These are phyloP conservation scores for Dicyrtomina minuta DNA, from an alignment of 2,888 invertebrate species.

Conservation along the genomic window DNA sequence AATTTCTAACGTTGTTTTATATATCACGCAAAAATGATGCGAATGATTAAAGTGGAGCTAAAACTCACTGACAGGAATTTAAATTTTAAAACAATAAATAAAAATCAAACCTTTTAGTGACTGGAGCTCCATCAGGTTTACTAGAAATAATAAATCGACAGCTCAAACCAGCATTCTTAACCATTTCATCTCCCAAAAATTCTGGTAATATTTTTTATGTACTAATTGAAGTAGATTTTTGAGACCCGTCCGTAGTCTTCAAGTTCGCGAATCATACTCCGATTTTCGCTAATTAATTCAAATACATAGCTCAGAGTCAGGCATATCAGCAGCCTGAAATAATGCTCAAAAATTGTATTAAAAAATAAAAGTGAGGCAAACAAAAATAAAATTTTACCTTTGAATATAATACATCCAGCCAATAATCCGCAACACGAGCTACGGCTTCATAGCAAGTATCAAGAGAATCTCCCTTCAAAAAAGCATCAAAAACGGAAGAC, in stretches of 20 bases:
- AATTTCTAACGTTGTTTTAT: no score
- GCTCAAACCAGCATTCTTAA: slow-evolving; percentile 95
- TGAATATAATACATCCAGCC: slow-evolving; percentile 94
- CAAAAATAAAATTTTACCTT: slow-evolving; percentile 61
- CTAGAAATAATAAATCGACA: slow-evolving; percentile 94
- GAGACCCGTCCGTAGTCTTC: slow-evolving; percentile 94
- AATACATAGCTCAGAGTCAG: slow-evolving; percentile 92
- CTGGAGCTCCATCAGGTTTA: slow-evolving; percentile 88
- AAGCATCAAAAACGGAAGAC: slow-evolving; percentile 96
- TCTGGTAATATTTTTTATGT: slow-evolving; percentile 96
- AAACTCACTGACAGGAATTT: neutral
- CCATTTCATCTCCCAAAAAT: slow-evolving; percentile 98
- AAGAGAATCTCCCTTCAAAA: slow-evolving; percentile 84
- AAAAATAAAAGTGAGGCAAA: neutral
- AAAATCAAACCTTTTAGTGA: slow-evolving; percentile 71
- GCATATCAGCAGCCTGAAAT: slow-evolving; percentile 74
- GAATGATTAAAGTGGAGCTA: neutral
- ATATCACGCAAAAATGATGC: neutral
- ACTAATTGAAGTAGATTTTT: slow-evolving; percentile 97
- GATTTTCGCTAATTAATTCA: slow-evolving; percentile 91
- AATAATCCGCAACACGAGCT: slow-evolving; percentile 95
- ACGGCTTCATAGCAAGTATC: slow-evolving; percentile 92
- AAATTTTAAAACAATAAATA: neutral
- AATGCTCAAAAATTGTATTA: neutral
- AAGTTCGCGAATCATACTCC: slow-evolving; percentile 87